A percentile compares a stretch with the other conserved stretches of the same genome.
phyloP scores from a whole-genome alignment of 2,113 vertebrate genomes.

The Cettia cetti region DNA sequence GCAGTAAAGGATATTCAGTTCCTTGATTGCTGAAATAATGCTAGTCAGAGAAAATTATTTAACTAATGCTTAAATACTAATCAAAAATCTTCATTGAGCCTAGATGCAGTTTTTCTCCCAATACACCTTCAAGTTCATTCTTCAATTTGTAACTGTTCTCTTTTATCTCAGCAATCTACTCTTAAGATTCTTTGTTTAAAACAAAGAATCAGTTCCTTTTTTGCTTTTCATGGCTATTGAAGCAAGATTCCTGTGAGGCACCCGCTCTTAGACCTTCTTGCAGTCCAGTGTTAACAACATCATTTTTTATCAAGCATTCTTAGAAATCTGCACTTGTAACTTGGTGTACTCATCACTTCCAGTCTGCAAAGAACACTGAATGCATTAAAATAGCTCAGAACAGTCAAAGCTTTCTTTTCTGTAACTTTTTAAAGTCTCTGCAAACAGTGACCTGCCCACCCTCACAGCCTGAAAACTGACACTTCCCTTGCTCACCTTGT shows the following conservation, averaged over 20 bases:
- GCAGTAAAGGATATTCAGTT: background rate
- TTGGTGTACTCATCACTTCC: background rate
- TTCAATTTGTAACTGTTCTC: background rate
- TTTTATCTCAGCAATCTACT: background rate
- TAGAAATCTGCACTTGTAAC: slow-evolving; percentile 19
- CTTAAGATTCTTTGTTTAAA: background rate
- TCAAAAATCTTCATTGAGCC: background rate
- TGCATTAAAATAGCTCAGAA: slow-evolving; percentile 22
- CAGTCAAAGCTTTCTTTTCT: slow-evolving; percentile 41
- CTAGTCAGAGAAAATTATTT: background rate
- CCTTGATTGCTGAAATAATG: background rate
- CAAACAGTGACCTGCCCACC: background rate
- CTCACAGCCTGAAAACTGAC: slow-evolving; percentile 18
- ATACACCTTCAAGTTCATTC: background rate
- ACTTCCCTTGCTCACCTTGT: background rate
- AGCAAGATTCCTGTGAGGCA: background rate
- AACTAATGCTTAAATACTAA: background rate
- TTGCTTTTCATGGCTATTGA: background rate
- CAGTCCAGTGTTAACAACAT: background rate
- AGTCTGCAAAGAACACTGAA: slow-evolving; percentile 3
- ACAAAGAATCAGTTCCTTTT: background rate
- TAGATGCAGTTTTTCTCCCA: background rate
- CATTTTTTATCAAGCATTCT: background rate
- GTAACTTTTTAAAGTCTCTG: background rate
- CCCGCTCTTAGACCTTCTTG: background rate